Conservation (phyloP, 2,888 invertebrate genomes). For the Autographa gamma region DNA sequence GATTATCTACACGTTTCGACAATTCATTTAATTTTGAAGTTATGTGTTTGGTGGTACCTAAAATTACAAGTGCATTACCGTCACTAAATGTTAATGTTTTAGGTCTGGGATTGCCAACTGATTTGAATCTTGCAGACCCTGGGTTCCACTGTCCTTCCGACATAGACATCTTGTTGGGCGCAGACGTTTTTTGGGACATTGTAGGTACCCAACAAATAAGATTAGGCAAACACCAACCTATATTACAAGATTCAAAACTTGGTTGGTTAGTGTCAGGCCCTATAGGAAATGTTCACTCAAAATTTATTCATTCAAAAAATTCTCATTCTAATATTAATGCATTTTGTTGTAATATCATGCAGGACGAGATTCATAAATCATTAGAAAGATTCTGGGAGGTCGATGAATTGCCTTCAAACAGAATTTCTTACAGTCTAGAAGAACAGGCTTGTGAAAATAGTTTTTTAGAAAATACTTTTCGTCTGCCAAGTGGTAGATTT, state of each 20-base stretch:
- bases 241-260: background rate
- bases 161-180: background rate
- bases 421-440: background rate
- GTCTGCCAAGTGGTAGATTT: background rate
- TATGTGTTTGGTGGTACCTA: too few relatives aligned
- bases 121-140: background rate
- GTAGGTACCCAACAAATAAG: conserved; percentile 7
- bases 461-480: background rate
- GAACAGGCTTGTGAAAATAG: background rate
- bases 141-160: background rate
- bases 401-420: background rate
- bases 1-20: too few relatives aligned
- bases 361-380: background rate
- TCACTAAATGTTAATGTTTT: too few relatives aligned
- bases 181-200: conserved; percentile 11
- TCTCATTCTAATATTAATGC: background rate
- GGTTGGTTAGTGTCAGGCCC: background rate
- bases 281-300: background rate
- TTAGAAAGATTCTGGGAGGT: background rate
- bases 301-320: background rate
- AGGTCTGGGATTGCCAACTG: too few relatives aligned
- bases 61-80: too few relatives aligned
- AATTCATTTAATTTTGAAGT: too few relatives aligned
- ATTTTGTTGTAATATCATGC: background rate
- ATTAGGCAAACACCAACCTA: conserved; percentile 4